These are phyloP conservation scores for Diadophis punctatus DNA, from an alignment of 2,113 vertebrate genomes.

Conservation along the genomic window DNA sequence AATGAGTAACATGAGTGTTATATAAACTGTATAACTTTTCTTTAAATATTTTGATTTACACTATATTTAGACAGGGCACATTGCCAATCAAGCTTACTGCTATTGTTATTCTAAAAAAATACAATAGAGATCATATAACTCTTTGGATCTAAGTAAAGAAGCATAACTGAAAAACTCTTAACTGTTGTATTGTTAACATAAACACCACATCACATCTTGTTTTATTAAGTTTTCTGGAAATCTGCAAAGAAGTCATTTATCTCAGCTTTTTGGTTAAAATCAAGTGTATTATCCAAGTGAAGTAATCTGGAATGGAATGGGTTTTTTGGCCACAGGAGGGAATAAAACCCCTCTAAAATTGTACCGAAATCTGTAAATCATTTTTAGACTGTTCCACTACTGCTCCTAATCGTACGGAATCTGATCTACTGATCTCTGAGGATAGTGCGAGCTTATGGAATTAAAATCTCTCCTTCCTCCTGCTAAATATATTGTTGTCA, in stretches of 20 bases:
- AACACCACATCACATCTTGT: not conserved
- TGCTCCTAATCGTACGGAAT: not conserved
- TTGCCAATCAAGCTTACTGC: constrained; percentile 23
- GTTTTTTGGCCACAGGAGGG: not conserved
- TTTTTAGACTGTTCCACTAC: not conserved
- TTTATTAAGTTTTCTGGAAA: not conserved
- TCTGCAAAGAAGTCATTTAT: not conserved
- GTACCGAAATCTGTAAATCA: not conserved
- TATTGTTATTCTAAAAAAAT: constrained; percentile 39
- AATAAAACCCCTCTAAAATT: not conserved
- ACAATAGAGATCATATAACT: constrained; percentile 8
- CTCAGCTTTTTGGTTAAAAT: not conserved
- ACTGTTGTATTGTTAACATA: constrained; percentile 3
- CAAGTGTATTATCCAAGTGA: not conserved
- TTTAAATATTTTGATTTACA: constrained; percentile 53
- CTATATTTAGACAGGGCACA: constrained; percentile 40
- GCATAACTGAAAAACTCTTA: not conserved
- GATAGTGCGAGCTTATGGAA: not conserved
- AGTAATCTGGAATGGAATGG: not conserved
- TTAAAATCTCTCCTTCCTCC: not conserved
- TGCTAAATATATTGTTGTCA: not conserved
- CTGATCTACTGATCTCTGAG: not conserved
- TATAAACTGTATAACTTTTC: constrained; percentile 24
- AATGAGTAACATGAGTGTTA: constrained; percentile 30
- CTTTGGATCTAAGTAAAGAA: not conserved